Conservation (phyloP, 2,888 invertebrate species). For the Acrobasis repandana region DNA sequence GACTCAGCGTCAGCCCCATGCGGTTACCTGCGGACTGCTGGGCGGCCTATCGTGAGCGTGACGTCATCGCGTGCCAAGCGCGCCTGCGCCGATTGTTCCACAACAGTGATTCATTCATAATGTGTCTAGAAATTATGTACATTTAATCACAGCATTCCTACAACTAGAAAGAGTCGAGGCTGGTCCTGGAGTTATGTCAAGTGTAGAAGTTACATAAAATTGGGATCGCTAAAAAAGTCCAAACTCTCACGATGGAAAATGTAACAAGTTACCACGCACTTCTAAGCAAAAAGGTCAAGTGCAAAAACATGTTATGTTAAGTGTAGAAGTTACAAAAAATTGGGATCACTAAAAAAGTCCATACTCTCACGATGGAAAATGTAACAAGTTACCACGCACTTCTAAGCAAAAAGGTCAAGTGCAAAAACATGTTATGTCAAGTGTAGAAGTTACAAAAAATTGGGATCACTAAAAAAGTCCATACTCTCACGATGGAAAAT, state of each 20-base stretch:
- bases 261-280: not conserved
- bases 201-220: not conserved
- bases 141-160: not conserved
- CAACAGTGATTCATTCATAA: slow-evolving; percentile 16
- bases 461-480: too few relatives aligned
- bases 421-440: slow-evolving; percentile 9
- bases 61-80: slow-evolving; percentile 17
- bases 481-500: too few relatives aligned
- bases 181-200: not conserved
- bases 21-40: slow-evolving; percentile 3
- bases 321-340: too few relatives aligned
- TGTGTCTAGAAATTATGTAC: not conserved
- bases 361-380: too few relatives aligned
- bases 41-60: not conserved
- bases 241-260: not conserved
- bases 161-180: not conserved
- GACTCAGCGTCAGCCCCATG: slow-evolving; percentile 8
- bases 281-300: slow-evolving; percentile 8
- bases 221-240: not conserved
- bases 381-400: not conserved
- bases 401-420: slow-evolving; percentile 8
- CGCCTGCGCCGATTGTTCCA: slow-evolving; percentile 17
- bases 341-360: too few relatives aligned
- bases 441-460: too few relatives aligned
- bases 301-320: slow-evolving; percentile 10